Evolutionary conservation across 2,888 invertebrate genomes (phyloP), one percentile per base, ranked within the genome.

Genomic region (Phaedon cochleariae): DNA sequence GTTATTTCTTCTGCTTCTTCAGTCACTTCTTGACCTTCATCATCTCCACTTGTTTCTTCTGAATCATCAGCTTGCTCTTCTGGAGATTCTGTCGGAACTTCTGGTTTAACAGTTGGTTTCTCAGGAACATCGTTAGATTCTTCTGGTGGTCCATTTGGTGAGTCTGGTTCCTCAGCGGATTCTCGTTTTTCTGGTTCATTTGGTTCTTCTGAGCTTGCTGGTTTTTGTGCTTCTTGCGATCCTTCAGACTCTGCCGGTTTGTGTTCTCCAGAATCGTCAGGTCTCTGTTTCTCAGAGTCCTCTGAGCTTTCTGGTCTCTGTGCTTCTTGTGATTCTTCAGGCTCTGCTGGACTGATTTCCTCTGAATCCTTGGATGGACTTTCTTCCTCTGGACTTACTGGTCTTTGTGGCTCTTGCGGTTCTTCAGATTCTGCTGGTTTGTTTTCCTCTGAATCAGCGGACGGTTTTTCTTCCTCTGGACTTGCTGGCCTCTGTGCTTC

Each of bases 81-180:
- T 57, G 57, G 34, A 15, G 17, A 9, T 31, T 48, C 48, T 15
- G 48, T 15, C n/a, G 2, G 15, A 17, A 12, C 48, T 5, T 48
- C 17, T 48, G 6, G 48, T 4, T n/a, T n/a, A n/a, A n/a, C n/a
- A n/a, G 18, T 18, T 51, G 37, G 20, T 52, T 59, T 51, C 17
- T 58, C 63, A 49, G 51, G 9, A 17, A 20, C 41, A 15, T 46
- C 57, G 15, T 31, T 12, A 41, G 31, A 34, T 41, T 51, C 48
- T 45, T 34, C 63, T 29, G 26, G 4, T 31, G 0, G 1, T 1
- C 6, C 21, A 15, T 12, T 15, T 9, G 21, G 22, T 1, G 1
- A 4, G 12, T 10, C 15, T 6, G 49, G 2, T 21, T 22, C 22
- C 6, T 1, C 22, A 34, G 31, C 6, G 6, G 31, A 34, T 34